Conservation (phyloP, 2,888 invertebrate genomes). For the Fragum whitleyi region DNA sequence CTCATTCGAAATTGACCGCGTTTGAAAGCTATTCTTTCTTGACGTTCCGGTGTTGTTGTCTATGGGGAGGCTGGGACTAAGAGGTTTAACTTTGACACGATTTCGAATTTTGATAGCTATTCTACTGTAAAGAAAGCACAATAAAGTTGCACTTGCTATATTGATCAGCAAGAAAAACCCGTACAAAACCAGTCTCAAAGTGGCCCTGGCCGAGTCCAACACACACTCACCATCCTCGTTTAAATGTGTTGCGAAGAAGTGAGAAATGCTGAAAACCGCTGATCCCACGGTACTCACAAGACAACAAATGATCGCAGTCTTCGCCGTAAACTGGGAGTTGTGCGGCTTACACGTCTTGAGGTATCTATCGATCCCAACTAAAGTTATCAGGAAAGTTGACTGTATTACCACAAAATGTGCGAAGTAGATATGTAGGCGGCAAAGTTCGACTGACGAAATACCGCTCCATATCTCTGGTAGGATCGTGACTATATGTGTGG, state of each 20-base stretch:
- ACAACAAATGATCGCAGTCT: not conserved
- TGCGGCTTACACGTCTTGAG: slow-evolving; percentile 7
- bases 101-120: not conserved
- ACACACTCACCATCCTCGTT: not conserved
- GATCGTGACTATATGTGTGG: not conserved
- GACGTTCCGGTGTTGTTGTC: not conserved
- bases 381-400: slow-evolving; percentile 3
- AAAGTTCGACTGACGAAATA: not conserved
- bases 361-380: slow-evolving; percentile 3
- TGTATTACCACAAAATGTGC: not conserved
- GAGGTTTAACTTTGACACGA: not conserved
- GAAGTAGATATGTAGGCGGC: not conserved
- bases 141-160: too few relatives aligned
- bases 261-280: not conserved
- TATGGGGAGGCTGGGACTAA: not conserved
- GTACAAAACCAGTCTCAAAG: not conserved
- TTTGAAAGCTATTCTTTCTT: not conserved
- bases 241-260: slow-evolving; percentile 1
- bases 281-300: not conserved
- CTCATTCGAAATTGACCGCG: not conserved
- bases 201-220: not conserved
- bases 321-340: not conserved
- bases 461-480: not conserved
- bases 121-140: not conserved
- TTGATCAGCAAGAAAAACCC: not conserved